phyloP scores from a whole-genome alignment of 2,888 invertebrate genomes.

The Xestia rhomboidea region DNA sequence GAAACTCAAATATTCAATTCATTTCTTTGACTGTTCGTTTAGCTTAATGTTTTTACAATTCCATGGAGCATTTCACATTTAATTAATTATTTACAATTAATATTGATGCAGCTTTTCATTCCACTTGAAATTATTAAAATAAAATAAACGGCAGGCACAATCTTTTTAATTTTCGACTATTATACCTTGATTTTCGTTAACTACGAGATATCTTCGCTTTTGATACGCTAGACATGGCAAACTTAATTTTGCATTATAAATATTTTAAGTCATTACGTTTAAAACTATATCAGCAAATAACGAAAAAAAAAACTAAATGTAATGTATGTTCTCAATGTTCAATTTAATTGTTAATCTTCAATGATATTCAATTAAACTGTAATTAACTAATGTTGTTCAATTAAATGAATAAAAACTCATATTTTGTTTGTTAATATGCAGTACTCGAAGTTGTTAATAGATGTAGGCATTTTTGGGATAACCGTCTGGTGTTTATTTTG shows the following conservation, averaged over 20 bases:
- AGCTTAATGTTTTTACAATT: conserved; percentile 6
- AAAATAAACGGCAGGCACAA: not conserved
- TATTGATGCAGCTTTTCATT: conserved; percentile 22
- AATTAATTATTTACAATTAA: not conserved
- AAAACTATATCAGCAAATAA: not conserved
- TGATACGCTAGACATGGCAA: not conserved
- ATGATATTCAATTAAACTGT: conserved; percentile 20
- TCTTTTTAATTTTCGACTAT: not conserved
- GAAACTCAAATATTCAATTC: not conserved
- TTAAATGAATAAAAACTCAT: conserved; percentile 25
- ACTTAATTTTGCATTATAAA: not conserved
- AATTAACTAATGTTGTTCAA: conserved; percentile 24
- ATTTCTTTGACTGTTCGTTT: not conserved
- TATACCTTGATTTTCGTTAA: not conserved
- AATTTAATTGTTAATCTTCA: conserved; percentile 30
- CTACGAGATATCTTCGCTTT: not conserved
- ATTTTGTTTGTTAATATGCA: conserved; percentile 41
- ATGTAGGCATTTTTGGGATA: conserved; percentile 68
- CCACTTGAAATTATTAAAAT: not conserved
- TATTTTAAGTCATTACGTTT: not conserved
- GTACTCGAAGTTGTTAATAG: conserved; percentile 63
- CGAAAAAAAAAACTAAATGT: not conserved
- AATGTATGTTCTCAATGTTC: not conserved
- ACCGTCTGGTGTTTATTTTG: conserved; percentile 71
- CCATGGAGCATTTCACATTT: not conserved